Evolutionary conservation across 2,113 vertebrate genomes (phyloP), one percentile per base, ranked within the genome.

Genomic region (Siphamia tubifer): DNA sequence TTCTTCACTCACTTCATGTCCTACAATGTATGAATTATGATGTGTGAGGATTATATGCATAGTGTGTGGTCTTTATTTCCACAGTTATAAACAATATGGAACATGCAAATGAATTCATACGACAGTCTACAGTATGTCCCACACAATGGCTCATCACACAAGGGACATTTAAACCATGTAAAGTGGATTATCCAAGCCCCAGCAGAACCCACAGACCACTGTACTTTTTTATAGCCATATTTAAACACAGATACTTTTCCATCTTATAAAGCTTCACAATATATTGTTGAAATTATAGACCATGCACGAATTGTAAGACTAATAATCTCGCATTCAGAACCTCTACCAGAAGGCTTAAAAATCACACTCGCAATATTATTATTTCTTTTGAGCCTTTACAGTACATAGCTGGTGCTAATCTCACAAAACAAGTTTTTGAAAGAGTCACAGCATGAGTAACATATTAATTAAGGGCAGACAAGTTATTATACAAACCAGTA

Each of bases 361-460:
- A 81, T 79, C 47, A 55, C 27, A 4, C 38, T 64, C 38, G 17
- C 34, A 69, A 27, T 64, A 40, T 54, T 44, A 70, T 43, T 23
- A 32, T 45, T 42, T 74, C 38, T 52, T 66, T 81, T 77, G 54
- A 65, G 55, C 48, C 28, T 68, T 80, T 56, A 61, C 62, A 77
- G 58, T 72, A 47, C 51, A 83, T 68, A 61, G 51, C 56, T 31
- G 24, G 69, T 57, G 48, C 60, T 45, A 16, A 42, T 42, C 20
- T 35, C 13, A 30, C 24, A 54, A 53, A 49, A 68, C 40, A 53
- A 16, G 39, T 19, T 55, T 62, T 44, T 24, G 8, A 35, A 35
- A 49, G 51, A 63, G 40, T 16, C 45, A 40, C 12, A 51, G 32
- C 31, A 3, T 1, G n/a, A 10, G 20, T 44, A 44, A 58, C 31